Base-by-base conservation (phyloP, 1,140 invertebrate genomes). In the Saxidomus purpurata region DNA sequence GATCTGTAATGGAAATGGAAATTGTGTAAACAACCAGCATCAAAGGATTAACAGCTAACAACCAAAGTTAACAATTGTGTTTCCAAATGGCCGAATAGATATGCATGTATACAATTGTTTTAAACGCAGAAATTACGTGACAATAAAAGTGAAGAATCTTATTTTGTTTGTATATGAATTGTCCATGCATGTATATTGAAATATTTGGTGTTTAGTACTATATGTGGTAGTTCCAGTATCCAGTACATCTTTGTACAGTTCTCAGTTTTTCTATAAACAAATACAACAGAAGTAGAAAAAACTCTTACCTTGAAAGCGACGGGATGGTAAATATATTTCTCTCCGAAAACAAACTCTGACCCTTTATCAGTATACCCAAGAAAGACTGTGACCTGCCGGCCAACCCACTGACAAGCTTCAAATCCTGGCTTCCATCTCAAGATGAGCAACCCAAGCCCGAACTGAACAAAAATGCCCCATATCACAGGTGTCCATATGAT, bases 341-440 rank as follows among this genome's bases (percentile, higher is more conserved):
- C 96, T 0, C 98, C 98, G 94, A 98, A 99, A 0, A 99, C 97
- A 93, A 99, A 99, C 9, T 94, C 96, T 0, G 98, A 97, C 0
- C 98, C 99, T 0, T 96, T 96, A 81, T 97, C 96, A 0, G 98
- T 97, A 93, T 97, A 98, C 2, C 96, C 96, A 34, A 99, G 95
- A 94, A 99, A 99, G 0, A 96, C 97, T 22, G 97, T 97, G 0
- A 97, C 94, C 91, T 96, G 93, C 87, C 97, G 96, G 0, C 98
- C 98, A 69, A 98, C 93, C 93, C 98, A 99, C 89, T 97, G 94
- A 83, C 99, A 97, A 25, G 98, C 97, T 0, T 95, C 92, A 61
- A 97, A 96, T 0, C 98, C 98, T 25, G 97, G 95, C 0, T 97
- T 93, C 98, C 98, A 99, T 91, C 98, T 97, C 74, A 99, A 97